Evolutionary conservation across 2,888 invertebrate genomes (phyloP), one percentile per base, ranked within the genome.

Genomic region (Aquatica leii): DNA sequence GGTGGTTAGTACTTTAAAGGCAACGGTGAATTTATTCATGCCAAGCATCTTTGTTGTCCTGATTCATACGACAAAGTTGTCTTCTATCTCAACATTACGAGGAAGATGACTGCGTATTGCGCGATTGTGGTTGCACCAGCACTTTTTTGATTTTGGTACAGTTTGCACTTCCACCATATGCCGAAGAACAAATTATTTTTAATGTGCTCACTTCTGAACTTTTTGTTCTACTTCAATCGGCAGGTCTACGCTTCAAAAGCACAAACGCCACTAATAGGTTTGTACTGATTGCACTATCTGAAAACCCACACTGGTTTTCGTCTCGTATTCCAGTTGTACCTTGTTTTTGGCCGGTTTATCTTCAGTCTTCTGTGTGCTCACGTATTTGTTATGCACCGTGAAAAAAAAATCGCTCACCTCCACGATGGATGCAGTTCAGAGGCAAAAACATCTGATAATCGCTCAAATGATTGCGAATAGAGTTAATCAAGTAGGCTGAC

Each of bases 91-190:
- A 64, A 59, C 11, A 18, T 64, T 12, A 57, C 52, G 8, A 55
- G 64, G 15, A 64, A 56, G 20, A 52, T 59, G 3, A 21, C 56
- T 1, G 52, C 64, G 0, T 64, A 64, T 8, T 18, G 12, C 5
- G 35, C 55, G 14, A 37, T 60, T 4, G 12, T 64, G 5, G 35
- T 64, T 11, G 8, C 64, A 1, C 64, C n/a, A n/a, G n/a, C 64
- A 55, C 59, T 2, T 46, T 59, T n/a, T 46, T 90, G 73, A 86
- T 86, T 0, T 78, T 90, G 48, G 78, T 86, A 9, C 82, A 83
- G 1, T 90, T 90, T 76, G 88, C 88, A 87, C 72, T 90, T 49
- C 89, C 90, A 0, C 87, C 89, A 0, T 85, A 86, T 69, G 85
- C 88, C 70, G 87, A 86, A 18, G 89, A 89, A 76, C 89, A 89